A percentile compares a stretch with the other conserved stretches of the same genome.
Conservation (phyloP, 2,797 vertebrate genomes). For the Pseudocheirus occidentalis region DNA sequence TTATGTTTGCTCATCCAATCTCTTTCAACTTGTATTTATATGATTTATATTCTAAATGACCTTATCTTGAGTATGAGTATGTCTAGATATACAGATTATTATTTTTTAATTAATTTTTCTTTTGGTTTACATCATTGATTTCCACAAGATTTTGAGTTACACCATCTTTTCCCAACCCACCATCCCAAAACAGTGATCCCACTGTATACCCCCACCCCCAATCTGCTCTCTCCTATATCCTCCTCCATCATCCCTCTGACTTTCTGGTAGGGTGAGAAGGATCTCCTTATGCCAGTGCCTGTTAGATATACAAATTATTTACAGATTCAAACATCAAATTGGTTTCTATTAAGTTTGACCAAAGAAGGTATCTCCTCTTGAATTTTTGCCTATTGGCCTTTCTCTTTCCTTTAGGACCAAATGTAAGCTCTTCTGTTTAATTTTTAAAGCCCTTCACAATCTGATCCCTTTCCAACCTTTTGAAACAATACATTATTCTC, state of each 20-base stretch:
- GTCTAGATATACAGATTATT: fast-evolving
- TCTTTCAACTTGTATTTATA: neutral
- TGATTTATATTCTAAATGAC: fast-evolving
- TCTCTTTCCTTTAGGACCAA: neutral
- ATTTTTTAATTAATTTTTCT: no score
- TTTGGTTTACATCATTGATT: no score
- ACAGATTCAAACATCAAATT: fast-evolving
- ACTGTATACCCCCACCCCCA: no score
- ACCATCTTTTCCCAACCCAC: no score
- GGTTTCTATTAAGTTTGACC: neutral
- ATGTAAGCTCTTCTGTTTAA: neutral
- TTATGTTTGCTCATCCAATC: neutral
- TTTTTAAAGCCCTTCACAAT: neutral
- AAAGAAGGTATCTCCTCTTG: neutral
- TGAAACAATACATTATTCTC: neutral
- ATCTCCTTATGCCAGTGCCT: no score
- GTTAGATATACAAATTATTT: neutral
- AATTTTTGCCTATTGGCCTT: neutral
- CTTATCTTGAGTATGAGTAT: neutral
- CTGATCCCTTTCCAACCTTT: neutral
- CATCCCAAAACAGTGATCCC: no score
- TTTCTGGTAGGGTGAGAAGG: no score
- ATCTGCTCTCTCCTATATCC: no score
- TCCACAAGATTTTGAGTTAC: no score
- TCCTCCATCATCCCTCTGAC: no score